Evolutionary conservation across 2,888 invertebrate species (phyloP).

Genomic region (Polyommatus icarus): DNA sequence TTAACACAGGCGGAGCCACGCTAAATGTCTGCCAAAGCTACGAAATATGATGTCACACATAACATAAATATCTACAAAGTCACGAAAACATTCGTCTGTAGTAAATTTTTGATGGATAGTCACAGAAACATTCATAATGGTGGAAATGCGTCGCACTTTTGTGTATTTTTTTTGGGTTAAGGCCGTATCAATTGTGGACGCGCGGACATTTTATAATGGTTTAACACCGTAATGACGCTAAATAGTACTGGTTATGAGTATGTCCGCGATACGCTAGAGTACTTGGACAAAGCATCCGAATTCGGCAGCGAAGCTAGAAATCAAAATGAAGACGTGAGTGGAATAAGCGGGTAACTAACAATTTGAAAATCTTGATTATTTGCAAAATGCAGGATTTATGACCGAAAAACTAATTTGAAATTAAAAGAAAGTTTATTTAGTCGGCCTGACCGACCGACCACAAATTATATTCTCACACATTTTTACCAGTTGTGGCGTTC

Average conservation of each 20-base stretch:
- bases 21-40: no score
- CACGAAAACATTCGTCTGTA: neutral
- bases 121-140: constrained; percentile 3
- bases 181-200: constrained; percentile 16
- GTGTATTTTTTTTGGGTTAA: constrained; percentile 12
- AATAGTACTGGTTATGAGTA: neutral
- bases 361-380: no score
- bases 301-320: no score
- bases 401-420: no score
- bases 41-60: no score
- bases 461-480: no score
- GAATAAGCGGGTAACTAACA: no score
- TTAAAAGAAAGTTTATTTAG: no score
- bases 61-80: neutral
- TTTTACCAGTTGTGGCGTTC: no score
- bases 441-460: no score
- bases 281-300: neutral
- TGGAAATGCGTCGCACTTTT: constrained; percentile 21
- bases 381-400: no score
- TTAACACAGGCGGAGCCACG: no score
- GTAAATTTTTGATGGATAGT: neutral
- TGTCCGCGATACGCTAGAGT: neutral
- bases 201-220: constrained; percentile 8
- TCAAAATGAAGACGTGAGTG: neutral
- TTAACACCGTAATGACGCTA: constrained; percentile 21